These are phyloP conservation scores for Cheiracanthium punctorium DNA, from an alignment of 2,888 invertebrate genomes.

Conservation along the genomic window DNA sequence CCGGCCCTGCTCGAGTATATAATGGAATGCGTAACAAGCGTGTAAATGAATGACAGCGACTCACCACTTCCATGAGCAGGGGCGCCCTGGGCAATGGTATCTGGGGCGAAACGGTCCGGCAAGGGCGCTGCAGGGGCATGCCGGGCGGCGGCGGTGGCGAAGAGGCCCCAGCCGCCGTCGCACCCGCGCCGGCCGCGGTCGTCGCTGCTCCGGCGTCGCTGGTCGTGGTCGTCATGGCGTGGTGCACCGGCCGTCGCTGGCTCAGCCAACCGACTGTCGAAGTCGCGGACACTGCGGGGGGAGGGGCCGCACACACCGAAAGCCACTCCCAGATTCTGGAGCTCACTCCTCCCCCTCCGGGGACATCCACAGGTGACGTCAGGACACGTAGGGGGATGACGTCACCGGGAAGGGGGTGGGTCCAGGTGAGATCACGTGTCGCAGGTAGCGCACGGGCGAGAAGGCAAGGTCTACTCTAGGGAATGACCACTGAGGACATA, in stretches of 20 bases:
- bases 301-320: constrained; percentile 39
- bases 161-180: constrained; percentile 14
- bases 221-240: constrained; percentile 54
- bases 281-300: constrained; percentile 33
- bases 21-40: not conserved
- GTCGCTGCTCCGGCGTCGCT: not conserved
- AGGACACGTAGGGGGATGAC: constrained; percentile 46
- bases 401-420: constrained; percentile 40
- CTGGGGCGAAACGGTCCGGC: constrained; percentile 38
- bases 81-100: constrained; percentile 35
- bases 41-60: no score
- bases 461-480: not conserved
- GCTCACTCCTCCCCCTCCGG: constrained; percentile 49
- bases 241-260: constrained; percentile 3
- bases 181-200: constrained; percentile 31
- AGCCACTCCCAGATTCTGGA: constrained; percentile 28
- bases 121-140: constrained; percentile 26
- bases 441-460: not conserved
- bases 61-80: constrained; percentile 62
- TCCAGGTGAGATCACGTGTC: constrained; percentile 42
- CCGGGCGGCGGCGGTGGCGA: constrained; percentile 35
- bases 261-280: not conserved
- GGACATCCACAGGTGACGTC: constrained; percentile 65
- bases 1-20: not conserved
- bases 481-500: not conserved